Evolutionary conservation across 2,888 invertebrate genomes (phyloP).

Genomic region (Tetheella fluctuosa): DNA sequence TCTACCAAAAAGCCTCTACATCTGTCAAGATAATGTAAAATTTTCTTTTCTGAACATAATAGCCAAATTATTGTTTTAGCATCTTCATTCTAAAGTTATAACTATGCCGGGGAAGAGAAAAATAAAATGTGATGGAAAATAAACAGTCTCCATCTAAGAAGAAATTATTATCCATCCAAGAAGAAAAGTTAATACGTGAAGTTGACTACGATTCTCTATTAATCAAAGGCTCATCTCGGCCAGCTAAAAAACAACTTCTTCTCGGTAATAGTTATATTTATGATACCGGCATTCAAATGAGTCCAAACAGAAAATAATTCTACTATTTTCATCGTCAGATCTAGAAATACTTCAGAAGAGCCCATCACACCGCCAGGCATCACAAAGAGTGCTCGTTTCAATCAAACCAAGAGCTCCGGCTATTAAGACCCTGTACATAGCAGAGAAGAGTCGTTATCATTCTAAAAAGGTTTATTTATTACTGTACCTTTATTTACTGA

Average conservation of each 20-base stretch:
- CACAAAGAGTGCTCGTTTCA: conserved; percentile 67
- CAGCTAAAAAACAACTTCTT: conserved; percentile 53
- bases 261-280: conserved; percentile 46
- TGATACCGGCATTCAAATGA: not conserved
- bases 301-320: not conserved
- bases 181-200: conserved; percentile 69
- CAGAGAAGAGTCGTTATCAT: conserved; percentile 63
- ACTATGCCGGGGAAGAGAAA: conserved; percentile 74
- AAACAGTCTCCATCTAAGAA: conserved; percentile 72
- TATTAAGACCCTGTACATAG: conserved; percentile 68
- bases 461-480: conserved; percentile 56
- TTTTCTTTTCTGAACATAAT: conserved; percentile 40
- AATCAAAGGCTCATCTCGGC: conserved; percentile 41
- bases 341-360: conserved; percentile 63
- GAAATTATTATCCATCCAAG: conserved; percentile 67
- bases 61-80: conserved; percentile 54
- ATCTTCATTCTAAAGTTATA: conserved; percentile 45
- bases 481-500: not conserved
- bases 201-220: conserved; percentile 60
- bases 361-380: conserved; percentile 43
- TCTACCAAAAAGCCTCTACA: conserved; percentile 31
- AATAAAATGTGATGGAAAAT: conserved; percentile 82
- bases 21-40: conserved; percentile 60
- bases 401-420: conserved; percentile 65
- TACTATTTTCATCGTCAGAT: conserved; percentile 29